A percentile compares a stretch with the other conserved stretches of the same genome.
These are phyloP conservation scores for Ophion ellenae DNA, from an alignment of 2,888 invertebrate species.

Conservation along the genomic window DNA sequence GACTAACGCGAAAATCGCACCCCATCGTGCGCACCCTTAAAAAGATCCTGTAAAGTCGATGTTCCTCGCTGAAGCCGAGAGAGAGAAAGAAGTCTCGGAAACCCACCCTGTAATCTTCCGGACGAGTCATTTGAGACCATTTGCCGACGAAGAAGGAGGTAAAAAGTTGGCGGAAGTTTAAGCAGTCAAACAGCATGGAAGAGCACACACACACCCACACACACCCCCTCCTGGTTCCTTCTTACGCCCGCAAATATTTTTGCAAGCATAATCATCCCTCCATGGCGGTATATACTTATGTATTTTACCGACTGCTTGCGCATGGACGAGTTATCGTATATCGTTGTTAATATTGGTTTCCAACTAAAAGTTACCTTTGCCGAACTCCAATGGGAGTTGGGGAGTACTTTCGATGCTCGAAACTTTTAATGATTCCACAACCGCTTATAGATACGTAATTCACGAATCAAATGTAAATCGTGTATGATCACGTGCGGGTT, in stretches of 20 bases:
- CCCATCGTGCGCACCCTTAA: conserved; percentile 43
- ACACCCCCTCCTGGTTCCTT: conserved; percentile 6
- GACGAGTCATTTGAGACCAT: conserved; percentile 55
- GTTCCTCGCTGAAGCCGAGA: conserved; percentile 24
- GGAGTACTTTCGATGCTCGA: neutral
- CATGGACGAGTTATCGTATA: conserved; percentile 11
- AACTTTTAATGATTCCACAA: conserved; percentile 40
- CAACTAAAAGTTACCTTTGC: conserved; percentile 18
- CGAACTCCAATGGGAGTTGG: neutral
- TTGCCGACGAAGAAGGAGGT: conserved; percentile 13
- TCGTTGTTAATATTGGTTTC: conserved; percentile 6
- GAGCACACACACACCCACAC: neutral
- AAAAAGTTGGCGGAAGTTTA: conserved; percentile 14
- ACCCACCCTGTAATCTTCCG: conserved; percentile 54
- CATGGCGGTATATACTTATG: neutral
- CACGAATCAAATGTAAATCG: neutral
- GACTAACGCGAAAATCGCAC: conserved; percentile 45
- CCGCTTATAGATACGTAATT: conserved; percentile 15
- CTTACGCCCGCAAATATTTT: conserved; percentile 23
- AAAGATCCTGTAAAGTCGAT: conserved; percentile 39
- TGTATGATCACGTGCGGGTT: neutral
- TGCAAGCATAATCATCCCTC: conserved; percentile 25
- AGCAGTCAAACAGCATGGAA: conserved; percentile 14
- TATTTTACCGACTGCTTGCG: neutral
- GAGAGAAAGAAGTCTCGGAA: conserved; percentile 2